These are phyloP conservation scores for Athalia circularis DNA, from an alignment of 2,888 invertebrate genomes.

Conservation along the genomic window DNA sequence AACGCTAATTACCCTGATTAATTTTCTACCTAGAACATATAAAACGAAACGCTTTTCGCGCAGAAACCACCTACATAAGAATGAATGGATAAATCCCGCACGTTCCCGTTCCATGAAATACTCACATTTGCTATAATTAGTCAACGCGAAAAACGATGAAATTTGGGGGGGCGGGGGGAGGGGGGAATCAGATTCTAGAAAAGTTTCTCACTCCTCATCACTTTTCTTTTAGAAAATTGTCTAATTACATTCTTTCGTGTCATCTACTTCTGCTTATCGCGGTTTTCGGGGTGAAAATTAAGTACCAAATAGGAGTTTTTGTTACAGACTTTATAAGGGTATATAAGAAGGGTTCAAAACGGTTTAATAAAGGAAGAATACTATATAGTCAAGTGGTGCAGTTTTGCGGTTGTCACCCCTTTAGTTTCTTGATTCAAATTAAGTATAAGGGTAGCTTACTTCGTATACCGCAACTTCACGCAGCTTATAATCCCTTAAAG, in stretches of 20 bases:
- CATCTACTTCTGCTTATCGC: not conserved
- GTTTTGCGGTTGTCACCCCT: constrained; percentile 22
- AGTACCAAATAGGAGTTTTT: not conserved
- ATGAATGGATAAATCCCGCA: not conserved
- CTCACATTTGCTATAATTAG: too few species aligned
- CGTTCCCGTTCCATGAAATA: too few species aligned
- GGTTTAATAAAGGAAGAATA: constrained; percentile 25
- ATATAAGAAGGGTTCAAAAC: not conserved
- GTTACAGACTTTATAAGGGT: not conserved
- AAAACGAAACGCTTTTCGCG: too few species aligned
- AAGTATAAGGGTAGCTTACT: not conserved
- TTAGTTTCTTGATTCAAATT: constrained; percentile 26
- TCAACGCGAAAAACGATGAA: too few species aligned
- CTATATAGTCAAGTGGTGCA: constrained; percentile 13
- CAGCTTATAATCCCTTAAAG: not conserved
- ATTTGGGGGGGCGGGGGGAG: too few species aligned
- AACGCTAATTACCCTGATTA: constrained; percentile 25
- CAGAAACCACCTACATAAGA: too few species aligned
- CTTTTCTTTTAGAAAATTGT: too few species aligned
- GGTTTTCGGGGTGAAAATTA: too few species aligned
- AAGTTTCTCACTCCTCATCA: too few species aligned
- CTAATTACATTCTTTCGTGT: not conserved
- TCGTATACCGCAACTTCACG: constrained; percentile 19
- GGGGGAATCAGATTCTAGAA: too few species aligned
- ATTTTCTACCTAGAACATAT: not conserved